phyloP scores from a whole-genome alignment of 2,888 invertebrate species.

The Leptopilina myrica region DNA sequence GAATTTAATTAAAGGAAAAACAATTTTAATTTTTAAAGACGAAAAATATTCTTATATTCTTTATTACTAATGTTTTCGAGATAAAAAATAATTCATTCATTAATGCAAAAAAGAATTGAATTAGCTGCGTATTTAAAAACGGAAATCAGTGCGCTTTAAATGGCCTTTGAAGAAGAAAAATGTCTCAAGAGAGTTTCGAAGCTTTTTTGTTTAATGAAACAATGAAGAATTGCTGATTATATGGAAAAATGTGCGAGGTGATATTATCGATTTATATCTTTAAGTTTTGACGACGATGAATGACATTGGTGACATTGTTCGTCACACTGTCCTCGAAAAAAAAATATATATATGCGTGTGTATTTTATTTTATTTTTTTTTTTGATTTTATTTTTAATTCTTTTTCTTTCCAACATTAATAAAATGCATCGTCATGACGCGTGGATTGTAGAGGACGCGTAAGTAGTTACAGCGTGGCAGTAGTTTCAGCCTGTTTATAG shows the following conservation, averaged over 20 bases:
- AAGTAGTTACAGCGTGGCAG: conserved; percentile 38
- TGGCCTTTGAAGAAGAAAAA: not conserved
- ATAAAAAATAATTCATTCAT: too few relatives aligned
- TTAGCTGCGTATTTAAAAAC: too few relatives aligned
- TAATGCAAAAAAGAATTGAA: too few relatives aligned
- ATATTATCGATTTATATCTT: conserved; percentile 33
- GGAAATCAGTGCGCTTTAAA: too few relatives aligned
- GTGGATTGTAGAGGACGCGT: conserved; percentile 30
- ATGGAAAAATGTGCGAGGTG: not conserved
- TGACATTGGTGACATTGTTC: conserved; percentile 30
- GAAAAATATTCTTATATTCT: too few relatives aligned
- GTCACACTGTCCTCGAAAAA: conserved; percentile 19
- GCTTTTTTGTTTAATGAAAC: not conserved
- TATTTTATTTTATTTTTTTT: too few relatives aligned
- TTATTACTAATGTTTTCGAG: too few relatives aligned
- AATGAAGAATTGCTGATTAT: not conserved
- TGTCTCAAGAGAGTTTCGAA: not conserved
- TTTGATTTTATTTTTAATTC: not conserved
- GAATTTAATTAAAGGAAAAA: too few relatives aligned
- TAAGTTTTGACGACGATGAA: not conserved
- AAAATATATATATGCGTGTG: too few relatives aligned
- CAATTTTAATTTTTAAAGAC: too few relatives aligned
- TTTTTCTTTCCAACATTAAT: not conserved
- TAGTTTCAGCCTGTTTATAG: not conserved
- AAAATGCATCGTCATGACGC: conserved; percentile 26